phyloP scores from a whole-genome alignment of 2,113 vertebrate species.

The Callospermophilus lateralis region DNA sequence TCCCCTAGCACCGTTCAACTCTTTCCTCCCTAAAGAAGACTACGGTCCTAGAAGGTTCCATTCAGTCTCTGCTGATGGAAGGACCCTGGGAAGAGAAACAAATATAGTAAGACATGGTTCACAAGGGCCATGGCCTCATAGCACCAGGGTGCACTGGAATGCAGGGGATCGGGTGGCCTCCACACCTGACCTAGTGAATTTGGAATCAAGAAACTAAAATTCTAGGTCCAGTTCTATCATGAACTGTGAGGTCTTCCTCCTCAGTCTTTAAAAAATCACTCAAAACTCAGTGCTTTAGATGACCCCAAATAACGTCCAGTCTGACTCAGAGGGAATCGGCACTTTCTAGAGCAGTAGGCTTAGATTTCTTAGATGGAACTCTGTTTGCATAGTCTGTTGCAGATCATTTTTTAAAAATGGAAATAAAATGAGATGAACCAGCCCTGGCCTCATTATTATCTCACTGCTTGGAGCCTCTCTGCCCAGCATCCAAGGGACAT shows the following conservation, averaged over 20 bases:
- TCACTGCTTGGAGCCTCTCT: not conserved
- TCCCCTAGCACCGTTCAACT: constrained; percentile 78
- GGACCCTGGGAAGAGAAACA: constrained; percentile 57
- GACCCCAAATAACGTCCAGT: not conserved
- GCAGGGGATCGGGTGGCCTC: not conserved
- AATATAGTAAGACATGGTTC: not conserved
- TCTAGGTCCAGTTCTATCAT: not conserved
- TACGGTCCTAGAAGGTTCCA: constrained; percentile 77
- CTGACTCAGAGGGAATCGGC: not conserved
- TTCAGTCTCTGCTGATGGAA: constrained; percentile 78
- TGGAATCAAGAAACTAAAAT: not conserved
- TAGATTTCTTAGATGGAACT: not conserved
- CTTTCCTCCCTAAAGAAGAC: constrained; percentile 59
- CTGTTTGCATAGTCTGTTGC: not conserved
- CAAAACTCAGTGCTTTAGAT: not conserved
- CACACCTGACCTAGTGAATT: not conserved
- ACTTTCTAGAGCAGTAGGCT: not conserved
- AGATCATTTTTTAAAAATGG: not conserved
- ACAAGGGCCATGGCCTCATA: not conserved
- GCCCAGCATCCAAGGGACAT: not conserved
- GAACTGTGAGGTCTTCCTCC: not conserved
- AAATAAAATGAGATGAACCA: not conserved
- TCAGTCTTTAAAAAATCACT: not conserved
- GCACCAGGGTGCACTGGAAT: rapidly evolving
- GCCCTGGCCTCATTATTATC: not conserved